phyloP scores from a whole-genome alignment of 2,113 vertebrate genomes.

The Paraplagusia blochii region DNA sequence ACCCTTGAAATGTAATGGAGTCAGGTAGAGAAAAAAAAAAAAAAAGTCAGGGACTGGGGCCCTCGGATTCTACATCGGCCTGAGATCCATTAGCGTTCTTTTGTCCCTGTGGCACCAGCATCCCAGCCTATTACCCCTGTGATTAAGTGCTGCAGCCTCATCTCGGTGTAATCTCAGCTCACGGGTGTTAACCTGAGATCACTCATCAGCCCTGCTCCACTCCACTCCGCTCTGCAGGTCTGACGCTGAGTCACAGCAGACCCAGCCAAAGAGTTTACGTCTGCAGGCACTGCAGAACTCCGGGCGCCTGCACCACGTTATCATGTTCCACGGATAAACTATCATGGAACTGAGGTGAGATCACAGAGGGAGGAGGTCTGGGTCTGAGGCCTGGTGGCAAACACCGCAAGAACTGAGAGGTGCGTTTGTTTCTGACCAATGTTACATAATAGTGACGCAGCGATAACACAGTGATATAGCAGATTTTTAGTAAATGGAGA shows the following conservation, averaged over 20 bases:
- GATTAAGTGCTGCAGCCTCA: background rate
- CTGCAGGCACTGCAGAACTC: slow-evolving; percentile 4
- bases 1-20: slow-evolving; percentile 15
- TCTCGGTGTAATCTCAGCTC: slow-evolving; percentile 11
- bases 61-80: background rate
- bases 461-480: too few relatives aligned
- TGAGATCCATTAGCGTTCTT: background rate
- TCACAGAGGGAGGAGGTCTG: slow-evolving; percentile 23
- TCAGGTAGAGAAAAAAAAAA: slow-evolving; percentile 10
- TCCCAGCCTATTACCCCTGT: background rate
- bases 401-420: too few relatives aligned
- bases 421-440: too few relatives aligned
- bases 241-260: slow-evolving; percentile 17
- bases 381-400: too few relatives aligned
- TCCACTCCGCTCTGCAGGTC: background rate
- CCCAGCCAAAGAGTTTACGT: slow-evolving; percentile 41
- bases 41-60: background rate
- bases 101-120: slow-evolving; percentile 7
- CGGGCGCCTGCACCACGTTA: slow-evolving; percentile 32
- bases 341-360: slow-evolving; percentile 16
- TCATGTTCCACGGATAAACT: slow-evolving; percentile 45
- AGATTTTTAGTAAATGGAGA: too few relatives aligned
- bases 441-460: too few relatives aligned
- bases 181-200: slow-evolving; percentile 9
- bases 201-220: slow-evolving; percentile 1